A percentile compares a stretch with the other conserved stretches of the same genome.
Evolutionary conservation across 1,140 invertebrate genomes (phyloP).

Genomic region (Oscheius sp.): DNA sequence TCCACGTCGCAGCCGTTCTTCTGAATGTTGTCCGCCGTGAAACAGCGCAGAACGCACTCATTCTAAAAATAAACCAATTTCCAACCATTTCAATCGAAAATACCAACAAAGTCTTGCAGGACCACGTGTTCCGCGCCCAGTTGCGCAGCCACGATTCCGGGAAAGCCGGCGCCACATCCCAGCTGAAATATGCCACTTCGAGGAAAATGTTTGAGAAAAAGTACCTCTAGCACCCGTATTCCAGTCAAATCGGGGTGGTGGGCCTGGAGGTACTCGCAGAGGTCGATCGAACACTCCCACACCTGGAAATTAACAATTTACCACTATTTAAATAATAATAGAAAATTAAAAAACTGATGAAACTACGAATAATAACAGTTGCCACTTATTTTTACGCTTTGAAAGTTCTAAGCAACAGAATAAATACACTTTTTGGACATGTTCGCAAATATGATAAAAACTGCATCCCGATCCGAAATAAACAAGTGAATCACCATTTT

Average conservation of each 20-base stretch:
- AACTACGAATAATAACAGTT: no score
- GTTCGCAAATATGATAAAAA: no score
- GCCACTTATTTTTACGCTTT: no score
- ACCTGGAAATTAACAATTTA: slow-evolving; percentile 15
- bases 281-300: slow-evolving; percentile 35
- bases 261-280: slow-evolving; percentile 22
- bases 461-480: no score
- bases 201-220: neutral
- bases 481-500: no score
- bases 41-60: slow-evolving; percentile 52
- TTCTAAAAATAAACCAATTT: slow-evolving; percentile 49
- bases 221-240: slow-evolving; percentile 33
- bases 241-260: neutral
- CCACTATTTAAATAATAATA: no score
- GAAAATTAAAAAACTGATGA: neutral
- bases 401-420: no score
- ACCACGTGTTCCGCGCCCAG: slow-evolving; percentile 47
- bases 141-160: slow-evolving; percentile 51
- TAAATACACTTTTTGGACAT: no score
- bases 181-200: slow-evolving; percentile 39
- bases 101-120: slow-evolving; percentile 61
- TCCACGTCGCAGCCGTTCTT: slow-evolving; percentile 41
- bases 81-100: neutral
- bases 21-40: slow-evolving; percentile 55
- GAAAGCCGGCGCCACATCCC: slow-evolving; percentile 60